phyloP scores from a whole-genome alignment of 1,140 invertebrate species.

The Prorops nasuta region DNA sequence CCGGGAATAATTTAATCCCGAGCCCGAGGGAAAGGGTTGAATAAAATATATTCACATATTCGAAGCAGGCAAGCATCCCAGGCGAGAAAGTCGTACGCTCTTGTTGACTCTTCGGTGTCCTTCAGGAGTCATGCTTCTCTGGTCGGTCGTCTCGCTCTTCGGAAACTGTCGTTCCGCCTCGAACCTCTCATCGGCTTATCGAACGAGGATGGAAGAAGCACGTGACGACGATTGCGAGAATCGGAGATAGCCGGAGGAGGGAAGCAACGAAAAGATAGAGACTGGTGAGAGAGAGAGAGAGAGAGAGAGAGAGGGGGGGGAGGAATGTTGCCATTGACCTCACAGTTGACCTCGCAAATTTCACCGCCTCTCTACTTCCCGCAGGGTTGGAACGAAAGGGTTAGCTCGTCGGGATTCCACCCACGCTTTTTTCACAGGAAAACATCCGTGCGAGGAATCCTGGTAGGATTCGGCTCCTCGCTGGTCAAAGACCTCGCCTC shows the following conservation, averaged over 20 bases:
- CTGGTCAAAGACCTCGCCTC: conserved; percentile 11
- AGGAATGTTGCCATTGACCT: too few relatives aligned
- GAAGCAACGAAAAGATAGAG: conserved; percentile 9
- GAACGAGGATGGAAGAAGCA: conserved; percentile 18
- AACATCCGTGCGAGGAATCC: conserved; percentile 37
- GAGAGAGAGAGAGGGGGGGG: not conserved
- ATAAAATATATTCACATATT: conserved; percentile 61
- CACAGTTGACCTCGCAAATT: too few relatives aligned
- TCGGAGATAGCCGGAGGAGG: conserved; percentile 7
- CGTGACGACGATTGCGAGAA: conserved; percentile 14
- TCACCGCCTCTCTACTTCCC: not conserved
- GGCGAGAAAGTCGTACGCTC: conserved; percentile 31
- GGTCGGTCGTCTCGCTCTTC: conserved; percentile 41
- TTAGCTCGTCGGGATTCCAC: conserved; percentile 54
- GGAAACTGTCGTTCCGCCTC: conserved; percentile 46
- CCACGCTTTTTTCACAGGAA: conserved; percentile 56
- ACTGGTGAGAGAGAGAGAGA: not conserved
- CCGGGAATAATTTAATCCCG: conserved; percentile 52
- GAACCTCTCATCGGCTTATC: conserved; percentile 24
- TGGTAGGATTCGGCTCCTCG: conserved; percentile 10
- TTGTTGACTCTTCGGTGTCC: conserved; percentile 9
- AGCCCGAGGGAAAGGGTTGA: conserved; percentile 53
- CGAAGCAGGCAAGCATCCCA: conserved; percentile 47
- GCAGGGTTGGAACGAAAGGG: conserved; percentile 43
- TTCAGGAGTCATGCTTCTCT: conserved; percentile 41